Base-by-base conservation (phyloP, 2,797 vertebrate genomes). In the Salarias fasciatus region DNA sequence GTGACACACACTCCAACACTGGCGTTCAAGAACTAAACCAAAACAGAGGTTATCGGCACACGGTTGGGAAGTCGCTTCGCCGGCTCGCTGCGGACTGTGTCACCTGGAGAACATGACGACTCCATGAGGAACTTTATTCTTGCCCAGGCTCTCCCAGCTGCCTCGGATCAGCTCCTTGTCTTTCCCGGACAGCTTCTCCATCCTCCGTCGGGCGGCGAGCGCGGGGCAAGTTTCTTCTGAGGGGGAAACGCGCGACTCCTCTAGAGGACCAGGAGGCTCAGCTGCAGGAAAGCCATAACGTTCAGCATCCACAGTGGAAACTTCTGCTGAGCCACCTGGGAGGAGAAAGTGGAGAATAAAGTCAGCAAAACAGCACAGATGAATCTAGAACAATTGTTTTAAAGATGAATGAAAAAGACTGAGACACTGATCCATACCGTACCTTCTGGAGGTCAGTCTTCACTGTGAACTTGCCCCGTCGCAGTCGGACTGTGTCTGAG, bases 61-160 rank as follows among this genome's bases (percentile, higher is more conserved):
- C 8, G 56, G 43, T 43, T n/a, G 54, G 61, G 51, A 30, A 11
- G 8, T 71, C 51, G 52, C 56, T 69, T 74, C 3, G 18, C 45
- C 40, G 11, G 18, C 11, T 37, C 31, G 37, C 53, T 56, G 18
- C 18, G n/a, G 14, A 38, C 37, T 40, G 41, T 54, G 50, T 8
- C 92, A 94, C 94, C 94, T 95, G 88, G 91, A 86, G 86, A 98
- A 98, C 86, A 98, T 92, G 77, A 96, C 80, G 57, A 94, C 87
- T 71, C 97, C 96, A 18, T 97, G 95, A 77, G 95, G 94, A 85
- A 93, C 92, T 72, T 96, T 97, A 90, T 94, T 95, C 82, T 92
- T 92, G 83, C 92, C 95, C 68, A 98, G 91, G 68, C 86, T 93
- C 86, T 77, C 93, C 96, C 97, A 97, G 94, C 95, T 98, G 90